Conservation (phyloP, 2,888 invertebrate species). For the Podotricha telesiphe region DNA sequence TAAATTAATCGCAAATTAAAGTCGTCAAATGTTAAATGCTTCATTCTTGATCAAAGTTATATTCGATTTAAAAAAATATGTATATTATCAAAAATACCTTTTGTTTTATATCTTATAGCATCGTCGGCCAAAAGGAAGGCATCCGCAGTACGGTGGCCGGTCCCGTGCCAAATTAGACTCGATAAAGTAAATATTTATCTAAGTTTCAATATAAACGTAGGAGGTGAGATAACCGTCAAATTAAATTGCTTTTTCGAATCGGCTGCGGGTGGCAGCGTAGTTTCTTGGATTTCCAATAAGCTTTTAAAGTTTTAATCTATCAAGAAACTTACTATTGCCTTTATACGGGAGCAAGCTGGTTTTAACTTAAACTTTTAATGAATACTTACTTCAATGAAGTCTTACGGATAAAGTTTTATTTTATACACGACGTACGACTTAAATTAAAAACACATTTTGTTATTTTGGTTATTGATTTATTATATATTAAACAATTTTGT, state of each 20-base stretch:
- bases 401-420: not conserved
- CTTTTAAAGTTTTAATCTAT: slow-evolving; percentile 48
- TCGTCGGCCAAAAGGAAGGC: slow-evolving; percentile 56
- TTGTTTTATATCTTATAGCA: slow-evolving; percentile 44
- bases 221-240: slow-evolving; percentile 81
- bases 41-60: not conserved
- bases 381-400: slow-evolving; percentile 17
- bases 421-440: not conserved
- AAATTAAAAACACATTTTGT: not conserved
- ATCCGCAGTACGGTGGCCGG: slow-evolving; percentile 63
- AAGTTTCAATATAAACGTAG: slow-evolving; percentile 82
- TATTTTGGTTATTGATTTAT: not conserved
- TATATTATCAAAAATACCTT: slow-evolving; percentile 29
- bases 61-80: slow-evolving; percentile 26
- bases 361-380: slow-evolving; percentile 33
- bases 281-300: slow-evolving; percentile 65
- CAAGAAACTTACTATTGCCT: slow-evolving; percentile 32
- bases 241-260: slow-evolving; percentile 77
- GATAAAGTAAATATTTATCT: slow-evolving; percentile 82
- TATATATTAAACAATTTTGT: too few relatives aligned
- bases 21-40: not conserved
- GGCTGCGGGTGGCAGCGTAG: slow-evolving; percentile 71
- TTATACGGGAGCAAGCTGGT: slow-evolving; percentile 18
- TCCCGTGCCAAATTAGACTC: slow-evolving; percentile 81
- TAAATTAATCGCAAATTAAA: not conserved